A percentile compares a stretch with the other conserved stretches of the same genome.
Evolutionary conservation across 2,888 invertebrate species (phyloP).

Genomic region (Cephus nigrinus): DNA sequence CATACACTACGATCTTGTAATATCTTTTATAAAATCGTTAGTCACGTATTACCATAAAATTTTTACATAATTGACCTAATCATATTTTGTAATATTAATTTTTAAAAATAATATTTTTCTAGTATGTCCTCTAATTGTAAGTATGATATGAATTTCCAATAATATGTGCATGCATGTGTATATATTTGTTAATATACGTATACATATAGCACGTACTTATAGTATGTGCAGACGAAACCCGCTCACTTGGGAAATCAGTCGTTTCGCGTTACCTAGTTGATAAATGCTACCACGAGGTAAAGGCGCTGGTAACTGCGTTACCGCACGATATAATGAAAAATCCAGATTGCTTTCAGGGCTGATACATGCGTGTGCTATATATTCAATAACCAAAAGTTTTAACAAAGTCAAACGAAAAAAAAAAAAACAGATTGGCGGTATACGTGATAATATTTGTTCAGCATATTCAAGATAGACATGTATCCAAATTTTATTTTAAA

Average conservation of each 20-base stretch:
- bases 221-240: conserved; percentile 17
- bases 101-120: neutral
- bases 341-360: conserved; percentile 20
- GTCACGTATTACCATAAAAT: neutral
- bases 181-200: neutral
- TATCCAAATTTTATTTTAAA: neutral
- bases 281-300: neutral
- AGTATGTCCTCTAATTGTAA: too few relatives aligned
- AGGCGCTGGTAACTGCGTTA: conserved; percentile 21
- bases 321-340: conserved; percentile 33
- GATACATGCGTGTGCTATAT: neutral
- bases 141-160: too few relatives aligned
- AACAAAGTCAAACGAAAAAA: neutral
- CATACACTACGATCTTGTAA: neutral
- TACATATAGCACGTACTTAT: neutral
- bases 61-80: neutral
- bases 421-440: neutral
- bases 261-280: conserved; percentile 27
- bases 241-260: conserved; percentile 50
- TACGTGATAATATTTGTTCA: neutral
- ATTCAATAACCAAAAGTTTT: neutral
- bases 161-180: neutral
- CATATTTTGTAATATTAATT: neutral
- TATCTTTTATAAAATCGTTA: neutral
- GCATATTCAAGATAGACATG: neutral